Conservation (phyloP, 2,113 vertebrate genomes). For the Muntiacus muntjak region DNA sequence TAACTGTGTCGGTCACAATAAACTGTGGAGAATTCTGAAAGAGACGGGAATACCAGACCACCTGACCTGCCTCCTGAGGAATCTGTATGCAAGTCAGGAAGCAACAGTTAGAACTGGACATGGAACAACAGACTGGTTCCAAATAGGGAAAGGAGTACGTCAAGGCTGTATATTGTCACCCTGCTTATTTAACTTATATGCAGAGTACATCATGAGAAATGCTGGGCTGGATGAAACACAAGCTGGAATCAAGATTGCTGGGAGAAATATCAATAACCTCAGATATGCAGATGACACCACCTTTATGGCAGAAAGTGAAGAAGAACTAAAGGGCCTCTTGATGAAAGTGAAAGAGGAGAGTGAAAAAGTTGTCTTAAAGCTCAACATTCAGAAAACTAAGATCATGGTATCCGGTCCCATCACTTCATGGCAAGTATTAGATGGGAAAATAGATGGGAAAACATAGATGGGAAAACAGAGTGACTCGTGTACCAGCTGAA, state of each 20-base stretch:
- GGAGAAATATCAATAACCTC: neutral
- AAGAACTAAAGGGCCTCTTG: neutral
- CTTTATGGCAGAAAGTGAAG: neutral
- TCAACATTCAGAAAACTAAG: neutral
- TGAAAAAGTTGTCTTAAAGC: neutral
- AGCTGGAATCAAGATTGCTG: neutral
- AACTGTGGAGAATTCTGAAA: neutral
- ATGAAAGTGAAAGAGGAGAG: neutral
- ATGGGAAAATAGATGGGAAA: no score
- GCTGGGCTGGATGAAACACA: neutral
- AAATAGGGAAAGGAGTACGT: neutral
- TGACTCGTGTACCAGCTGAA: no score
- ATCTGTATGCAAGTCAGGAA: neutral
- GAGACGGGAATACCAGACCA: neutral
- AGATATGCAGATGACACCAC: neutral
- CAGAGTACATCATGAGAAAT: neutral
- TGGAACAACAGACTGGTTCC: neutral
- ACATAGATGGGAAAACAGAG: neutral
- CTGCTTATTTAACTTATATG: neutral
- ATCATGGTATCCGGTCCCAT: neutral
- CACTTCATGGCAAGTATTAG: neutral
- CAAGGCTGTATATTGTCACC: neutral
- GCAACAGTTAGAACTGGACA: neutral
- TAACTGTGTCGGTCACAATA: neutral
- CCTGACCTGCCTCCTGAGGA: neutral